Conservation (phyloP, 1,140 invertebrate species). For the Phortica variegata region DNA sequence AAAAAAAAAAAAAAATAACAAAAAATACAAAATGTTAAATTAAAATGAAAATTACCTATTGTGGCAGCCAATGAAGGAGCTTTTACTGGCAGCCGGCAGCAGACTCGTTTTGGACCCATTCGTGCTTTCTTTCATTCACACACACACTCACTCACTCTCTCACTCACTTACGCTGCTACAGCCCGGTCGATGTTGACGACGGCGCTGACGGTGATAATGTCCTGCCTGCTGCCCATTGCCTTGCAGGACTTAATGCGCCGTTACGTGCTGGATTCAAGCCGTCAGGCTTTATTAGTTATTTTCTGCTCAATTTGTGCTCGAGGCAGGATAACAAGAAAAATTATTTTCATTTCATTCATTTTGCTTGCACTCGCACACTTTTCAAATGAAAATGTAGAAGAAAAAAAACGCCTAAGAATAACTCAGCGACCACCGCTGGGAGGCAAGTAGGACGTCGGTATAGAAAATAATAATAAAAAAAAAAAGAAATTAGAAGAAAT, state of each 20-base stretch:
- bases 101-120: slow-evolving; percentile 13
- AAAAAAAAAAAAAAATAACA: neutral
- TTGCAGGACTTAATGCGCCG: no score
- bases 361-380: slow-evolving; percentile 32
- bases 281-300: slow-evolving; percentile 56
- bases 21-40: slow-evolving; percentile 41
- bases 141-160: neutral
- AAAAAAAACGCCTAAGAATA: no score
- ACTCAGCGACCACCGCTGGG: no score
- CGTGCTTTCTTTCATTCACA: neutral
- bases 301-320: slow-evolving; percentile 53
- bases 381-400: slow-evolving; percentile 21
- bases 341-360: slow-evolving; percentile 56
- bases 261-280: no score
- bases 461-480: no score
- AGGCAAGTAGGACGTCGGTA: no score
- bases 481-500: no score
- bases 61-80: slow-evolving; percentile 49
- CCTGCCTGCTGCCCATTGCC: no score
- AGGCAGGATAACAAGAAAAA: slow-evolving; percentile 56
- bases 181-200: slow-evolving; percentile 2
- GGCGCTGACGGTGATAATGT: slow-evolving; percentile 23
- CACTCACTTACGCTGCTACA: slow-evolving; percentile 6
- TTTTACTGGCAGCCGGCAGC: slow-evolving; percentile 28
- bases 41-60: slow-evolving; percentile 57